phyloP scores from a whole-genome alignment of 2,888 invertebrate species.

The Mallateleia sp. region DNA sequence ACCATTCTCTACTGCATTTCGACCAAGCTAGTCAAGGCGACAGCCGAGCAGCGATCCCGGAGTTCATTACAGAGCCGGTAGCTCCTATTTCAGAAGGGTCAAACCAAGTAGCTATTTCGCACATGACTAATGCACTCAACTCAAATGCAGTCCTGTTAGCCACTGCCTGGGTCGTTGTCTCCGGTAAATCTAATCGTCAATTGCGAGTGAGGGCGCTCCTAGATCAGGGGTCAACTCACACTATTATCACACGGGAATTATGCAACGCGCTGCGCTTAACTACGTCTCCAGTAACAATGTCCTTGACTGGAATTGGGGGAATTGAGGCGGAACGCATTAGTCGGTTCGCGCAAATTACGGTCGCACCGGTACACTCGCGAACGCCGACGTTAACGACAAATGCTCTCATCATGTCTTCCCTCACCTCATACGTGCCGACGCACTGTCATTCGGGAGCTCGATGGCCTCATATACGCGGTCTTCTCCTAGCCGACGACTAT shows the following conservation, averaged over 20 bases:
- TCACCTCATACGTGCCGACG: not conserved
- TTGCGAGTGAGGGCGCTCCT: not conserved
- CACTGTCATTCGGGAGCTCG: not conserved
- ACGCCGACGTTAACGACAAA: not conserved
- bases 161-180: constrained; percentile 12
- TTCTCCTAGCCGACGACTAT: not conserved
- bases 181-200: not conserved
- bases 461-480: not conserved
- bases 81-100: not conserved
- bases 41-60: not conserved
- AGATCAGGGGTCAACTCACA: constrained; percentile 23
- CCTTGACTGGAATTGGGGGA: not conserved
- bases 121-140: not conserved
- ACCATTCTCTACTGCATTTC: constrained; percentile 12
- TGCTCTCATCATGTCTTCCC: not conserved
- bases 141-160: not conserved
- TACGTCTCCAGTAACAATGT: not conserved
- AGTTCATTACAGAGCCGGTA: not conserved
- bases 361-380: not conserved
- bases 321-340: not conserved
- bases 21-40: not conserved
- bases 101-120: not conserved
- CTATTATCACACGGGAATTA: not conserved
- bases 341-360: not conserved
- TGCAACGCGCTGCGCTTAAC: not conserved